Percentiles rank a stretch among this genome's conserved stretches.
phyloP scores from a whole-genome alignment of 2,797 vertebrate species.

The Crenichthys baileyi region DNA sequence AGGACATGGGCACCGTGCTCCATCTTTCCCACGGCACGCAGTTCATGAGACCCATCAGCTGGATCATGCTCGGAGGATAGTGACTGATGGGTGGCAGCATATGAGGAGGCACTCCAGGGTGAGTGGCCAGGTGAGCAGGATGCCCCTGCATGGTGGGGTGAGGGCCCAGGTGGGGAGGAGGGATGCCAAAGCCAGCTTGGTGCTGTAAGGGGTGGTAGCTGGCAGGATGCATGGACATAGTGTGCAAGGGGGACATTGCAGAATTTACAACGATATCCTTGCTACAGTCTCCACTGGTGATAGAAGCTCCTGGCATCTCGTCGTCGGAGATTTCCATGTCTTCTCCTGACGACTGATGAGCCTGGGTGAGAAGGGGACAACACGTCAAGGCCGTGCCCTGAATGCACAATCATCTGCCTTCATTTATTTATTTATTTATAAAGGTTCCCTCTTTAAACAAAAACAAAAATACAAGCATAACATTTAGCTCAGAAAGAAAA shows the following conservation, averaged over 20 bases:
- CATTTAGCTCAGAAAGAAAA: background rate
- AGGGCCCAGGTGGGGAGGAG: slow-evolving; percentile 82
- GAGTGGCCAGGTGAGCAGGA: slow-evolving; percentile 78
- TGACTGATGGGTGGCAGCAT: slow-evolving; percentile 87
- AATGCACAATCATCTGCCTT: slow-evolving; percentile 1
- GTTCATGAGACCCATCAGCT: slow-evolving; percentile 93
- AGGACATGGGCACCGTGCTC: slow-evolving; percentile 95
- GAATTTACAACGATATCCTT: slow-evolving; percentile 92
- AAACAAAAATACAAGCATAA: background rate
- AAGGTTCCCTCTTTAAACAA: background rate
- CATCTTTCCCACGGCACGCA: slow-evolving; percentile 89
- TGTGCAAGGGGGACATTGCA: slow-evolving; percentile 85
- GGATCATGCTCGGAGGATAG: slow-evolving; percentile 88
- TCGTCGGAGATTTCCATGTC: slow-evolving; percentile 99
- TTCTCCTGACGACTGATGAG: slow-evolving; percentile 93
- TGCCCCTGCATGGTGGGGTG: slow-evolving; percentile 84
- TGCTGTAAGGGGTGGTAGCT: slow-evolving; percentile 87
- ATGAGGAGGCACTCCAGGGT: slow-evolving; percentile 85
- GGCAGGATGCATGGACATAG: slow-evolving; percentile 85
- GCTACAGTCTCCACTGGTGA: slow-evolving; percentile 86
- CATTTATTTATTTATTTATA: background rate
- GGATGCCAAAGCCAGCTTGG: slow-evolving; percentile 85
- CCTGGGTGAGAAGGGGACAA: slow-evolving; percentile 70
- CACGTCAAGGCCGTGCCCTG: slow-evolving; percentile 8
- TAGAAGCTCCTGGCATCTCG: slow-evolving; percentile 91